Base-by-base conservation (phyloP, 2,113 vertebrate species). In the Malurus melanocephalus region DNA sequence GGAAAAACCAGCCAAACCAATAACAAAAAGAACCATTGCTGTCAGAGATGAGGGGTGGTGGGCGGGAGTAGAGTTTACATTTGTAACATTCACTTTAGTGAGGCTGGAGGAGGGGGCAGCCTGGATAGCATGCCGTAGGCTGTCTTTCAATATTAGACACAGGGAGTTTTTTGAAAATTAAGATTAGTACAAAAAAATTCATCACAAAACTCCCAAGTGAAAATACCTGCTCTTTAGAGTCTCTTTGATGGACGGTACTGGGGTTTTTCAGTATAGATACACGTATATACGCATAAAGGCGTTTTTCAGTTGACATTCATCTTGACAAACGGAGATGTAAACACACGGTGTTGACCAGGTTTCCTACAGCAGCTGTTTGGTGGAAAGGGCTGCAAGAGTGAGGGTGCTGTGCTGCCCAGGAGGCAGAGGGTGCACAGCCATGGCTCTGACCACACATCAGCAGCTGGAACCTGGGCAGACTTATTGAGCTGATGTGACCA, bases 101-200 rank as follows among this genome's bases (percentile, higher is more conserved):
- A 84, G 88, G 86, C 86, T 45, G 90, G 89, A 94, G 93, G 95
- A 95, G 89, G 91, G 86, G 76, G 67, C 30, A 79, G 90, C 33
- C 45, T 94, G 91, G 87, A 93, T 93, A 93, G 68, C 89, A 93
- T 10, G 18, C 53, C 22, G 90, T 92, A 93, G 94, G 90, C 68
- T 92, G 88, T 95, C 95, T 97, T 97, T 97, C 97, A 96, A 3
- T 97, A 97, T 98, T 97, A 98, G 96, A 95, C 95, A 95, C 86
- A 32, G 48, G 97, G 96, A 96, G 53, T 96, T 97, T 97, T 95
- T 94, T 94, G 55, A 94, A 95, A 97, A 96, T 94, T 97, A 97
- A 93, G 94, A 93, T 91, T 93, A 95, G 94, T 96, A 97, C 89
- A 91, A 96, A 94, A 91, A 59, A 90, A 96, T 96, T 97, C 86